Evolutionary conservation across 2,113 vertebrate genomes (phyloP), one percentile per base, ranked within the genome.

Genomic region (Malaclemys terrapin): DNA sequence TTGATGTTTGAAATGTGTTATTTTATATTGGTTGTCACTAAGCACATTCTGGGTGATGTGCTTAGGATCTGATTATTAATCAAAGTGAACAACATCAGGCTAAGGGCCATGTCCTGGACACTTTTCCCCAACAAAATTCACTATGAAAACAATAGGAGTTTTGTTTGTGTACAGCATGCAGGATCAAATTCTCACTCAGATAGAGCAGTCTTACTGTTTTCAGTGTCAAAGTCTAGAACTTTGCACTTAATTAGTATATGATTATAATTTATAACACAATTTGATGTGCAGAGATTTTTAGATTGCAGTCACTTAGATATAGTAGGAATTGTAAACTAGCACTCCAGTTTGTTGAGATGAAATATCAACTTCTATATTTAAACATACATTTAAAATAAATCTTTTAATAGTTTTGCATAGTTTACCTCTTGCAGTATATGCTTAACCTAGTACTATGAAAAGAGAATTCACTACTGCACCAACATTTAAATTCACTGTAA

Each of bases 191-290:
- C 56, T 72, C 56, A 82, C 50, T 92, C 38, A 17, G 79, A n/a
- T 93, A 38, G 80, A 80, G 80, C 49, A 45, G 14, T 93, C 56
- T 45, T 87, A 84, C 93, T 94, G 91, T 93, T 91, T 76, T 90
- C 93, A 80, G 13, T 47, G 87, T 65, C 50, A 86, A 80, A 96
- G 95, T 42, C 52, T 62, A 31, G 78, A 93, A 89, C 88, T 92
- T 96, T 82, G 53, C 31, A 93, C 65, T 52, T 5, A 3, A 84
- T 94, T 82, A 82, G 75, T 87, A 83, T 83, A 14, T 69, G 47
- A 59, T 65, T 97, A 45, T 94, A 92, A 88, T 94, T 96, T 97
- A 85, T 79, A 80, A 84, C 81, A 31, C 31, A 9, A 19, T 35
- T 89, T 89, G 45, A 84, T 13, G 0, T 62, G 88, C 95, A 91